phyloP scores from a whole-genome alignment of 2,113 vertebrate species.

The Eleginops maclovinus region DNA sequence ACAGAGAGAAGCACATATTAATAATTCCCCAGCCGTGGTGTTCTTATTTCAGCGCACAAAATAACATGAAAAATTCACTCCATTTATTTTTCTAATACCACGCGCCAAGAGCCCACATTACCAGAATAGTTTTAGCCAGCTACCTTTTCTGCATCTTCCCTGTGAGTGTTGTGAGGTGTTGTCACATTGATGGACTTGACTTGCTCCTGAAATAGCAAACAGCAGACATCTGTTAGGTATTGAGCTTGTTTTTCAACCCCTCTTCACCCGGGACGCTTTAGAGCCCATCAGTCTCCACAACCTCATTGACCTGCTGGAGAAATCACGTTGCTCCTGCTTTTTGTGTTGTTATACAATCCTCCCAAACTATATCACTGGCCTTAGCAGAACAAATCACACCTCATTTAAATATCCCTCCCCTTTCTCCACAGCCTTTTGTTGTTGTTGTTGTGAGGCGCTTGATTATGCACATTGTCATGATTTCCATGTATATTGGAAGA shows the following conservation, averaged over 20 bases:
- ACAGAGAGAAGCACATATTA: conserved; percentile 35
- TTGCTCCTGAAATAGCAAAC: conserved; percentile 36
- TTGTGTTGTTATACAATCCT: too few relatives aligned
- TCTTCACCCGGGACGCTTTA: conserved; percentile 35
- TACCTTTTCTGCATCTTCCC: conserved; percentile 6
- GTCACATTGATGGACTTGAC: conserved; percentile 40
- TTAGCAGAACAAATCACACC: conserved; percentile 42
- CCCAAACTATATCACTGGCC: not conserved
- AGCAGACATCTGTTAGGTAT: conserved; percentile 61
- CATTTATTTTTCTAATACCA: conserved; percentile 59
- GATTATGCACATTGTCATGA: conserved; percentile 50
- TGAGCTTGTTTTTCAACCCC: conserved; percentile 30
- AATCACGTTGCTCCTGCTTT: too few relatives aligned
- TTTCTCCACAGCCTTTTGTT: conserved; percentile 16
- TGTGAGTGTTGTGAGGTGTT: not conserved
- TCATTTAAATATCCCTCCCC: conserved; percentile 29
- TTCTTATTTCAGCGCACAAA: conserved; percentile 11
- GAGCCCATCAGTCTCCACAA: conserved; percentile 36
- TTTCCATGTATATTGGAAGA: conserved; percentile 56
- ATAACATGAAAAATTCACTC: conserved; percentile 38
- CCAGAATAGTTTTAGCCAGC: conserved; percentile 29
- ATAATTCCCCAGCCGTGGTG: conserved; percentile 20
- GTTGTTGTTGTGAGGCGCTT: conserved; percentile 20
- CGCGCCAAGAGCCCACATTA: conserved; percentile 17
- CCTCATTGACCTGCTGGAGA: conserved; percentile 39